phyloP scores from a whole-genome alignment of 2,797 vertebrate genomes.

The Galagoides demidoff region DNA sequence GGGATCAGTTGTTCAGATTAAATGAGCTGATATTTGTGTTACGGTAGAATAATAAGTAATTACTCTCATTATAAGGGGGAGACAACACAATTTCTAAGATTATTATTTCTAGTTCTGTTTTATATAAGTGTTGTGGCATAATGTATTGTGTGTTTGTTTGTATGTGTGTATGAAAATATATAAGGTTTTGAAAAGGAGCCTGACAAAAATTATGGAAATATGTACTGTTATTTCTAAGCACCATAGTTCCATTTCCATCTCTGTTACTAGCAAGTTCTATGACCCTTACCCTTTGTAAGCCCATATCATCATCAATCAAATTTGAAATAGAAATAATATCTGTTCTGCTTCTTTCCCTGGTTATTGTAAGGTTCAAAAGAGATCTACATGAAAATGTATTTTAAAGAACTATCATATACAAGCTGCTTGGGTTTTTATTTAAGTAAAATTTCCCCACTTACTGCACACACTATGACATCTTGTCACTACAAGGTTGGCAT shows the following conservation, averaged over 20 bases:
- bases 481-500: no score
- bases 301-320: not conserved
- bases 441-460: not conserved
- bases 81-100: not conserved
- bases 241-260: not conserved
- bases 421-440: not conserved
- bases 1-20: not conserved
- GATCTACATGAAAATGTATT: not conserved
- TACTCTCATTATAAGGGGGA: not conserved
- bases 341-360: not conserved
- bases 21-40: not conserved
- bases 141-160: not conserved
- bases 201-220: not conserved
- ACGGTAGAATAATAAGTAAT: not conserved
- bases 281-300: not conserved
- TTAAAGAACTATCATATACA: not conserved
- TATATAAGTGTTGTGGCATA: not conserved
- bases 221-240: not conserved
- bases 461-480: not conserved
- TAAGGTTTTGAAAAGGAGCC: not conserved
- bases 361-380: not conserved
- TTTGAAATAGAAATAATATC: constrained; percentile 26
- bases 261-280: not conserved
- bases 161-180: not conserved
- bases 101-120: not conserved